Evolutionary conservation across 2,888 invertebrate species (phyloP), one percentile per base, ranked within the genome.

Genomic region (Phoenoteleia sp.): DNA sequence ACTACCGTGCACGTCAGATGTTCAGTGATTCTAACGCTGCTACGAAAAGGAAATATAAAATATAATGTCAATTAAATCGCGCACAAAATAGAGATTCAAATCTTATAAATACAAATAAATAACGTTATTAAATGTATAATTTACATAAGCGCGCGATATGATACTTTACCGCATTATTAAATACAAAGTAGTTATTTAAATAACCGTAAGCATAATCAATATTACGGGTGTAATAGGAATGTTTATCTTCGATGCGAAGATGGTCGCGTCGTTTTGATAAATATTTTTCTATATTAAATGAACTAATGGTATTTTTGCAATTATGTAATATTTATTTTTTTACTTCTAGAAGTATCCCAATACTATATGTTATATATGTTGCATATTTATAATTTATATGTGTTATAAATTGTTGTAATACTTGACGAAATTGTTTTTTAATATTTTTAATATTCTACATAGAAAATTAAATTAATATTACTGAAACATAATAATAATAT

Each of bases 1-100:
- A 85, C 87, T 88, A 85, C 88, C 66, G 87, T 84, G 85, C 85
- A 79, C 84, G 82, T 84, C 67, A 72, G 49, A 58, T 74, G 62
- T 82, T 72, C 64, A 74, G 69, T 72, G 74, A 74, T 69, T 72
- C 58, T 39, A 52, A 56, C 42, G 47, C 36, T 45, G 33, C 36
- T 25, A 27, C 11, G 33, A 47, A 39, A 72, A 36, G 45, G 47
- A 45, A 25, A 11, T 52, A 21, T 42, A 19, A 66, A 67, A 72
- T 72, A 81, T 81, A 72, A 66, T 52, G 72, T 66, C 66, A 81
- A 81, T 81, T 81, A 81, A 72, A 66, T 36, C 36, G 64, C 21
- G 42, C 3, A 27, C 39, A 58, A 79, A 69, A 62, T 45, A 33
- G 27, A 36, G 77, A 69, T 79, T 39, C 47, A 27, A 17, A 36